These are phyloP conservation scores for Epiblema foenella DNA, from an alignment of 2,888 invertebrate species.

Conservation along the genomic window DNA sequence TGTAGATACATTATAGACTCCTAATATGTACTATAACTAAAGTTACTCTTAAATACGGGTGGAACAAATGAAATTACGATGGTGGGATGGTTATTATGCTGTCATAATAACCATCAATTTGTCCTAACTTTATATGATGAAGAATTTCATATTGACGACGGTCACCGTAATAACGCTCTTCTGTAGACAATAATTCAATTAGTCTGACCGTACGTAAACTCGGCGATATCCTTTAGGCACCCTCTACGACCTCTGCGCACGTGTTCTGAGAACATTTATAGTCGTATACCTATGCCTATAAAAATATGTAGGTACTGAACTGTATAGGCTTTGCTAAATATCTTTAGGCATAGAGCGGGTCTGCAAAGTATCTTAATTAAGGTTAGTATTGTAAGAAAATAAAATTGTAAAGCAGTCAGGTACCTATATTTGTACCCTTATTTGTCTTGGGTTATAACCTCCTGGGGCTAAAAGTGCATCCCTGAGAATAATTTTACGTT, in stretches of 20 bases:
- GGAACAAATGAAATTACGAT: background rate
- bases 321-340: background rate
- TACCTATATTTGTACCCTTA: background rate
- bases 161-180: background rate
- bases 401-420: background rate
- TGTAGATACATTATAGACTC: too few species aligned
- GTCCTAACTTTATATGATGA: too few species aligned
- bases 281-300: too few species aligned
- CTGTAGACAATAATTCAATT: background rate
- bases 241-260: constrained; percentile 9
- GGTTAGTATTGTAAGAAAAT: constrained; percentile 1
- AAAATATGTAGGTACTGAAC: background rate
- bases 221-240: constrained; percentile 6
- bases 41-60: background rate
- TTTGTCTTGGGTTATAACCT: background rate
- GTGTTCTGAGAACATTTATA: constrained; percentile 4
- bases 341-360: background rate
- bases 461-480: background rate
- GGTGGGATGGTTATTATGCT: background rate
- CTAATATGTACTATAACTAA: too few species aligned
- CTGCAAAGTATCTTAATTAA: background rate
- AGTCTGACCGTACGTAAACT: background rate
- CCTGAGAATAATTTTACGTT: background rate
- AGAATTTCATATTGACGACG: background rate
- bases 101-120: too few species aligned